Percentiles rank a stretch among this genome's conserved stretches.
These are phyloP conservation scores for Gopherus evgoodei DNA, from an alignment of 2,113 vertebrate genomes.

Conservation along the genomic window DNA sequence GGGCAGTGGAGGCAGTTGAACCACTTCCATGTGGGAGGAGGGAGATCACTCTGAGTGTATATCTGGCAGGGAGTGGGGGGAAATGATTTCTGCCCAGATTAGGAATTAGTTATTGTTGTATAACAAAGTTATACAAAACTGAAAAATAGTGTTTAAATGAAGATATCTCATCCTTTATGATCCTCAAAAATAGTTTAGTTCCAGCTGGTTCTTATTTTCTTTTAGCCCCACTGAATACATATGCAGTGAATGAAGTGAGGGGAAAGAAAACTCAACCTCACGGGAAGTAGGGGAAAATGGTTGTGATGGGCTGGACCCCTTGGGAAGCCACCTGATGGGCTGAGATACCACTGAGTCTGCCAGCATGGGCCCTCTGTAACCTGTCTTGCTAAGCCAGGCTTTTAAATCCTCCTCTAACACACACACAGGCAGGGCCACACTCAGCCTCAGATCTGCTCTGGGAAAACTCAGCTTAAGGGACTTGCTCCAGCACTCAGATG, in stretches of 20 bases:
- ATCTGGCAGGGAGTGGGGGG: background rate
- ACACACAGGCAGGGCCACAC: too few relatives aligned
- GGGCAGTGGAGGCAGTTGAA: background rate
- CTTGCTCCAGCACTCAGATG: too few relatives aligned
- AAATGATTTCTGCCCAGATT: background rate
- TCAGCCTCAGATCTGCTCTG: too few relatives aligned
- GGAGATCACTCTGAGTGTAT: background rate
- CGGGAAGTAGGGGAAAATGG: background rate
- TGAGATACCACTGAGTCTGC: too few relatives aligned
- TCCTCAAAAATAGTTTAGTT: background rate
- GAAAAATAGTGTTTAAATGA: background rate
- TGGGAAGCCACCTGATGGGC: too few relatives aligned
- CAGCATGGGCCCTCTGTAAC: too few relatives aligned
- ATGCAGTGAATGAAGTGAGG: background rate
- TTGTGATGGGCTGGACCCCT: too few relatives aligned
- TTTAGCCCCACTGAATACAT: background rate
- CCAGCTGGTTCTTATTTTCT: background rate
- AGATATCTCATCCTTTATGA: background rate
- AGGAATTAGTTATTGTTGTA: background rate
- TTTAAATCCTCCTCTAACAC: too few relatives aligned
- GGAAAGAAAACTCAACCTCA: background rate
- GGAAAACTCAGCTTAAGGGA: too few relatives aligned
- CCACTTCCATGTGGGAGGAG: background rate
- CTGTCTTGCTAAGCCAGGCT: too few relatives aligned
- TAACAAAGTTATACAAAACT: fast-evolving